phyloP scores from a whole-genome alignment of 2,113 vertebrate species.

The Rhodinocichla rosea region DNA sequence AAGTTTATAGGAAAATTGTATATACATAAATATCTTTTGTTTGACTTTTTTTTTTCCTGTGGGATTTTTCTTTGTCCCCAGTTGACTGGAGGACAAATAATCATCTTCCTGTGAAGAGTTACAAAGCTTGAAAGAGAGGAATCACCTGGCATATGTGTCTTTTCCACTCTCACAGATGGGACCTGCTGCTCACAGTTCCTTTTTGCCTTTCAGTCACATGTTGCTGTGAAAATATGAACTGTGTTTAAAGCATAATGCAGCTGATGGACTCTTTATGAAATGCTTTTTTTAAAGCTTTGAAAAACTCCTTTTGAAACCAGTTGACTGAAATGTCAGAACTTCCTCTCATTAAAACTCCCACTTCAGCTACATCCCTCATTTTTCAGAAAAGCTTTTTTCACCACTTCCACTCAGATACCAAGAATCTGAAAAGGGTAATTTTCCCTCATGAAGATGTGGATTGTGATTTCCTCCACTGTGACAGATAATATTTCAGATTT shows the following conservation, averaged over 20 bases:
- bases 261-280: slow-evolving; percentile 5
- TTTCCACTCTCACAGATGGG: background rate
- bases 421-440: background rate
- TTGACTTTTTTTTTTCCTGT: background rate
- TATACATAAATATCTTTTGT: background rate
- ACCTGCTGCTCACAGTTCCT: background rate
- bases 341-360: background rate
- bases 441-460: background rate
- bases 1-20: background rate
- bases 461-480: background rate
- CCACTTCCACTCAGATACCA: background rate
- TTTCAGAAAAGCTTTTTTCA: background rate
- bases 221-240: background rate
- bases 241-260: background rate
- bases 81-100: background rate
- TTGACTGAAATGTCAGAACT: slow-evolving; percentile 21
- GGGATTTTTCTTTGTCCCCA: background rate
- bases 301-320: background rate
- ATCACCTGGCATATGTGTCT: background rate
- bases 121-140: background rate
- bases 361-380: background rate
- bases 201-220: background rate
- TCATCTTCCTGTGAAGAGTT: background rate
- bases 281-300: background rate
- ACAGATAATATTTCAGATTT: background rate